Conservation (phyloP, 2,113 vertebrate species). For the Oxygymnocypris stewartii region DNA sequence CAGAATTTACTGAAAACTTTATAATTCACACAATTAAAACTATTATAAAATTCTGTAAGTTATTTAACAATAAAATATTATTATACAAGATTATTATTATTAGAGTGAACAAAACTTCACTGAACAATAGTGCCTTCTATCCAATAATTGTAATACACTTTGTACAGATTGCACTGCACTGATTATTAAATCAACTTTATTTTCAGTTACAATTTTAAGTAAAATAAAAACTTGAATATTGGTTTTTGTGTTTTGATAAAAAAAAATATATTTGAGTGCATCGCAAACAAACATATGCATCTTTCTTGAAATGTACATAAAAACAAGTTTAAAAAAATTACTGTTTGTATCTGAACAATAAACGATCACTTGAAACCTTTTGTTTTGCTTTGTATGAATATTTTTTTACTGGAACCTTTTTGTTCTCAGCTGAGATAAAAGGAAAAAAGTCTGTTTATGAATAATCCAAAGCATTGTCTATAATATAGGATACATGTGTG, state of each 20-base stretch:
- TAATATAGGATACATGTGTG: background rate
- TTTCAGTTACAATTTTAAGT: too few species aligned
- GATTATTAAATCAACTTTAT: too few species aligned
- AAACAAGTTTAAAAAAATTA: background rate
- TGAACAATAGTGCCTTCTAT: too few species aligned
- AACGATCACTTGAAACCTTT: background rate
- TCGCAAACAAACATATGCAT: background rate
- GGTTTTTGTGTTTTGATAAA: background rate
- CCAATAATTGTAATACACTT: too few species aligned
- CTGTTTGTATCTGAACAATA: background rate
- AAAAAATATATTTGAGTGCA: background rate
- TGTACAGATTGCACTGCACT: too few species aligned
- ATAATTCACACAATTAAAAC: background rate
- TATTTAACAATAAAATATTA: too few species aligned
- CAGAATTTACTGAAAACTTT: background rate
- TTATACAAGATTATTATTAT: too few species aligned
- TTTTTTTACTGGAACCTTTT: background rate
- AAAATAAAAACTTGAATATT: background rate
- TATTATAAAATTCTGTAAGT: too few species aligned
- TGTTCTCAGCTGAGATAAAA: background rate
- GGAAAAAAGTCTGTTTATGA: background rate
- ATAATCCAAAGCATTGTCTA: background rate
- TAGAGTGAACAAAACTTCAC: too few species aligned
- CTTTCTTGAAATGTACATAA: background rate
- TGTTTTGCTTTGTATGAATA: too few species aligned